phyloP scores from a whole-genome alignment of 2,888 invertebrate species.

The Scelioninae gen. 1 region DNA sequence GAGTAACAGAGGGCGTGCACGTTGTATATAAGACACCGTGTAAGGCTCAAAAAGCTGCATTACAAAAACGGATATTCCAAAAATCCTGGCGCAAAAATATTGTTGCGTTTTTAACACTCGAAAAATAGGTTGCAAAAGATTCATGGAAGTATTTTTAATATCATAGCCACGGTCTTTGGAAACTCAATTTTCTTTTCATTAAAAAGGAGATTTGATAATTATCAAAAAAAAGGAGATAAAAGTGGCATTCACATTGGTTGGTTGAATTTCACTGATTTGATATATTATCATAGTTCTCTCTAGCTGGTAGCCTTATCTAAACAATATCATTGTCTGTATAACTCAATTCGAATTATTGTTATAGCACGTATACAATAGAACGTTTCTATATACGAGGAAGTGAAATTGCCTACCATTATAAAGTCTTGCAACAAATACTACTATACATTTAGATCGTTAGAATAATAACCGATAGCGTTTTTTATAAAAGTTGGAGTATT shows the following conservation, averaged over 20 bases:
- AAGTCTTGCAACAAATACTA: slow-evolving; percentile 13
- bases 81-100: background rate
- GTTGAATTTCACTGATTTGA: slow-evolving; percentile 2
- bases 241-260: background rate
- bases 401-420: slow-evolving; percentile 1
- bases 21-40: slow-evolving; percentile 36
- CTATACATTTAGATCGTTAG: slow-evolving; percentile 25
- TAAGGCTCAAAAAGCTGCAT: slow-evolving; percentile 28
- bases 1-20: slow-evolving; percentile 57
- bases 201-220: background rate
- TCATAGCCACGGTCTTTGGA: background rate
- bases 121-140: slow-evolving; percentile 19
- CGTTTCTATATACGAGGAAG: slow-evolving; percentile 14
- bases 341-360: slow-evolving; percentile 13
- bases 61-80: slow-evolving; percentile 33
- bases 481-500: slow-evolving; percentile 17
- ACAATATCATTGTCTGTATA: slow-evolving; percentile 21
- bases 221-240: background rate
- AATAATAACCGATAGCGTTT: slow-evolving; percentile 6
- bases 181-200: background rate
- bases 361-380: background rate
- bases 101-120: slow-evolving; percentile 1
- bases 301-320: slow-evolving; percentile 21
- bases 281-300: slow-evolving; percentile 3
- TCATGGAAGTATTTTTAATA: slow-evolving; percentile 15